Conservation (phyloP, 1,140 invertebrate genomes). For the Trichonephila clavata region DNA sequence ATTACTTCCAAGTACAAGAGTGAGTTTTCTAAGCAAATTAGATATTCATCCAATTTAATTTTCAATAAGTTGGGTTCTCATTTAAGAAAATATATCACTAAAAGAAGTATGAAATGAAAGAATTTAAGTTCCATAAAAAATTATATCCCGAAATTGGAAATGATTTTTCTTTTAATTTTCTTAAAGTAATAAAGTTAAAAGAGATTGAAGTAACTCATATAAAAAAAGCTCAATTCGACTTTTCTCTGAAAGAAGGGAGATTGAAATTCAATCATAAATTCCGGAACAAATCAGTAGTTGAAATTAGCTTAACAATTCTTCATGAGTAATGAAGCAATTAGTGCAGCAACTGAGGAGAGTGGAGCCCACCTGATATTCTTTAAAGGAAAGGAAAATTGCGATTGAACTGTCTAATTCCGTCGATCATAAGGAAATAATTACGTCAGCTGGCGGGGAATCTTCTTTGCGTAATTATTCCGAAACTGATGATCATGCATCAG, state of each 20-base stretch:
- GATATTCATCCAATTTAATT: too few relatives aligned
- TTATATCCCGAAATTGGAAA: too few relatives aligned
- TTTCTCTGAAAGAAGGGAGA: background rate
- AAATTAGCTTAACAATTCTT: constrained; percentile 43
- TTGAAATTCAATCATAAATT: constrained; percentile 48
- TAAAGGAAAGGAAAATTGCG: constrained; percentile 40
- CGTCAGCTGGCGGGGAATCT: constrained; percentile 19
- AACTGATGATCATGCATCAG: constrained; percentile 47
- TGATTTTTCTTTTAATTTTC: background rate
- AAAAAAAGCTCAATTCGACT: background rate
- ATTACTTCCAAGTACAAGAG: too few relatives aligned
- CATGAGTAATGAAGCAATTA: constrained; percentile 57
- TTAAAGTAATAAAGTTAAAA: background rate
- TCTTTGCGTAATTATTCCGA: constrained; percentile 48
- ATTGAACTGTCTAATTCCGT: constrained; percentile 16
- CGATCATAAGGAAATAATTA: constrained; percentile 64
- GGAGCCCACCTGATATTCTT: background rate
- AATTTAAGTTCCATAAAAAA: too few relatives aligned
- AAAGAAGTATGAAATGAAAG: too few relatives aligned
- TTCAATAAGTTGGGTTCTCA: too few relatives aligned
- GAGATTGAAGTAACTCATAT: background rate
- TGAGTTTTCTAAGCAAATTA: too few relatives aligned
- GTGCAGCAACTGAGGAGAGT: background rate
- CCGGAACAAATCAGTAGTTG: background rate
- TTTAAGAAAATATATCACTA: too few relatives aligned